These are phyloP conservation scores for Neogobius melanostomus DNA, from an alignment of 2,113 vertebrate species.

Conservation along the genomic window DNA sequence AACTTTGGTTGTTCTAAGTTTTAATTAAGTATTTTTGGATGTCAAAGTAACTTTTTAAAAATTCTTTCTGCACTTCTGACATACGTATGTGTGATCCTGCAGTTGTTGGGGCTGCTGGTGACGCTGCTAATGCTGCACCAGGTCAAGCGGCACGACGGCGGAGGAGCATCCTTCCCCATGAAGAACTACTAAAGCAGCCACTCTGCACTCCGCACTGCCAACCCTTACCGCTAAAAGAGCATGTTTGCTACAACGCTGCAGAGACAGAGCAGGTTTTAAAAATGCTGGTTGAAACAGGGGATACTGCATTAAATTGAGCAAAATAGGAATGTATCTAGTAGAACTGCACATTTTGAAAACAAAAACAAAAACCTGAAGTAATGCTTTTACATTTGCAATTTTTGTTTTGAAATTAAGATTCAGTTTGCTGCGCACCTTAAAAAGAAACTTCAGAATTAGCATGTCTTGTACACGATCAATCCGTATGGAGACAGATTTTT, in stretches of 20 bases:
- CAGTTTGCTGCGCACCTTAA: no score
- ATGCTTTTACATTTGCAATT: no score
- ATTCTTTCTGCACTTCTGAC: not conserved
- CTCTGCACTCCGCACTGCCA: constrained; percentile 21
- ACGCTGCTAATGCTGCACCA: constrained; percentile 53
- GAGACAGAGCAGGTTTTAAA: not conserved
- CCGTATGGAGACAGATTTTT: no score
- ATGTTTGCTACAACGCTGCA: not conserved
- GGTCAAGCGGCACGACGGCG: constrained; percentile 27
- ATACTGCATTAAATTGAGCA: not conserved
- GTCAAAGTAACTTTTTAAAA: no score
- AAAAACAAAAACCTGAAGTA: no score
- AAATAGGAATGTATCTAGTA: not conserved
- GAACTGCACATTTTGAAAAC: no score
- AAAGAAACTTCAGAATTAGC: no score
- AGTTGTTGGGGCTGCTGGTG: constrained; percentile 52
- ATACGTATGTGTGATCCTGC: not conserved
- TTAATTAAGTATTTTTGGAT: no score
- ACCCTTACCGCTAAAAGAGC: not conserved
- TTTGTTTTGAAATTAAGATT: no score
- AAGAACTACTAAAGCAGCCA: constrained; percentile 38
- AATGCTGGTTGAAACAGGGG: no score
- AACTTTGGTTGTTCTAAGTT: no score
- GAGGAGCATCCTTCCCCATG: constrained; percentile 33
- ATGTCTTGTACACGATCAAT: no score